Evolutionary conservation across 2,797 vertebrate species (phyloP), one percentile per base, ranked within the genome.

Genomic region (Nannoperca obscura): DNA sequence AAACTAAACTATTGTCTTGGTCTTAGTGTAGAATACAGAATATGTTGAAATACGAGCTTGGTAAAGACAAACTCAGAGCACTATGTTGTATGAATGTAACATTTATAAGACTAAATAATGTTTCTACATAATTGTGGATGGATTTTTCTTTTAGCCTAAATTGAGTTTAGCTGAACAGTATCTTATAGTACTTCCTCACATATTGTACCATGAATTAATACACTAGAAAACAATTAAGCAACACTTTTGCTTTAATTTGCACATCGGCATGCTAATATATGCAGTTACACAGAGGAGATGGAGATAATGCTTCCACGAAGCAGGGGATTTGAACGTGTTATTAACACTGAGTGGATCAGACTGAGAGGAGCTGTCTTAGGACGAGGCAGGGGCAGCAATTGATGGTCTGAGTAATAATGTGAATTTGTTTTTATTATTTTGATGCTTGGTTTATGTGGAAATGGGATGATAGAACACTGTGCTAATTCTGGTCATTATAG

Each of bases 191-290:
- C 44, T 62, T 38, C 20, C 8, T 27, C 44, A 68, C 50, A 65
- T 42, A 17, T 34, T 71, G 34, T n/a, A 27, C 5, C 13, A 52
- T 60, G 36, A 75, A 78, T 75, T 32, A 65, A 64, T 49, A 53
- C 36, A 47, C 15, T 19, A 2, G 9, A 76, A 76, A 78, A 76
- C 59, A 74, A 86, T 59, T 53, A 77, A 50, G 34, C 53, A 60
- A 46, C 52, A 68, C 61, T 34, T 63, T 32, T 77, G 65, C 82
- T 89, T 87, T 88, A 74, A 86, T 91, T 89, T 80, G 7, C 15
- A 86, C 65, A 74, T 89, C 79, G 32, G 10, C 38, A 79, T 91
- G 82, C 71, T 83, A 85, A 91, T 89, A 68, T 84, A 86, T 90
- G 74, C 83, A 77, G 64, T 46, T 52, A 57, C 57, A 87, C 27